Evolutionary conservation across 2,888 invertebrate species (phyloP), one percentile per base, ranked within the genome.

Genomic region (Drosophila tanythrix): DNA sequence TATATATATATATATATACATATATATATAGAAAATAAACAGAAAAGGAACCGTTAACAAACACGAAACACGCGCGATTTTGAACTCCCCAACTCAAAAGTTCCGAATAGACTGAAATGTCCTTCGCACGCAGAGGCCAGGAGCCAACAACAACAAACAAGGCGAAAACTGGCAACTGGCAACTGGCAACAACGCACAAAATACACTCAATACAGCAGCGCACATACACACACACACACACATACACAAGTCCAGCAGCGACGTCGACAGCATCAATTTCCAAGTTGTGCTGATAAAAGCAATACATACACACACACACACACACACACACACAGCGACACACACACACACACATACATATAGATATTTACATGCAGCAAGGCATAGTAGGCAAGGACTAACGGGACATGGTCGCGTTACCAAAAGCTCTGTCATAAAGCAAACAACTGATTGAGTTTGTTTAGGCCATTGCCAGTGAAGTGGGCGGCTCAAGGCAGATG

Each of bases 31-130:
- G 25, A 46, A 46, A 46, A 25, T 46, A 46, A 46, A 25, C 46
- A 53, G 33, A 11, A 53, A 53, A 53, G 53, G 35, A 36, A 55
- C 36, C 60, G 69, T 68, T 65, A 68, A 63, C 76, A 77, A 78
- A 87, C 74, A 76, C 81, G 77, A 68, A 59, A 79, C 81, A 76
- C 83, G 79, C 81, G 81, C 82, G 79, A 78, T 74, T 80, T 82
- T 78, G 86, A 85, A 89, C 90, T 85, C 90, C 86, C 86, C 90
- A 89, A 90, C 84, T 89, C 88, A 90, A 89, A 90, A 84, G 90
- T 88, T 89, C 83, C 86, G 84, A 89, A 79, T 88, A 82, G 85
- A 90, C 90, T 90, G 82, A 86, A 80, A 82, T 89, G 83, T 89
- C 89, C 89, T 89, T 89, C 81, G 84, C 81, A 82, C 81, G 80